Evolutionary conservation across 2,888 invertebrate species (phyloP).

Genomic region (Clusia tigrina): DNA sequence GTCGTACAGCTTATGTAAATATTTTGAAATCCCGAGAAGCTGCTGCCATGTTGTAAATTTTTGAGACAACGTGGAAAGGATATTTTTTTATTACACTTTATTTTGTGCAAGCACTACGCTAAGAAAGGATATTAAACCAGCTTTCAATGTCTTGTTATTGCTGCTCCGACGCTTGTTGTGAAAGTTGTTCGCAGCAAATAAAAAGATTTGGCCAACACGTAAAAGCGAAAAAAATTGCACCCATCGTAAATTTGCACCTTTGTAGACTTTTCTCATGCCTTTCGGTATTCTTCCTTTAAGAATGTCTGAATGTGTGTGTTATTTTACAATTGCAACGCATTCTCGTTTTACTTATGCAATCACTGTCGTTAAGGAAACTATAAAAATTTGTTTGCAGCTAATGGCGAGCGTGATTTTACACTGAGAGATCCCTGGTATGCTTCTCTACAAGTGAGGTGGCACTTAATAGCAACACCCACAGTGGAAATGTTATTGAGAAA

Average conservation of each 20-base stretch:
- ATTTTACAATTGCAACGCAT: neutral
- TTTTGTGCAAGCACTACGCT: constrained; percentile 1
- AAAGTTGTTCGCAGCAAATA: neutral
- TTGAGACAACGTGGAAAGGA: no score
- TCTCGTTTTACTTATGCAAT: neutral
- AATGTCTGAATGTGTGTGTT: neutral
- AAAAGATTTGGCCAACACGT: neutral
- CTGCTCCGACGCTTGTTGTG: constrained; percentile 3
- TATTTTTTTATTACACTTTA: constrained; percentile 11
- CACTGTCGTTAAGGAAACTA: constrained; percentile 15
- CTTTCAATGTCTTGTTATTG: constrained; percentile 17
- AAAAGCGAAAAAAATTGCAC: constrained; percentile 6
- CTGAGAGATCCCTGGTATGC: no score
- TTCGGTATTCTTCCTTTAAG: neutral
- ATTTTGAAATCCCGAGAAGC: neutral
- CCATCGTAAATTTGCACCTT: neutral
- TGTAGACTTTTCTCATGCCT: neutral
- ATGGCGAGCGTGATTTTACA: constrained; percentile 28
- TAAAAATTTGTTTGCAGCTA: constrained; percentile 29
- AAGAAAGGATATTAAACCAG: constrained; percentile 16
- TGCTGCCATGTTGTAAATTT: constrained; percentile 1
- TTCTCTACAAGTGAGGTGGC: no score
- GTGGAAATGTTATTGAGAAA: neutral
- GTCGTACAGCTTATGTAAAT: neutral
- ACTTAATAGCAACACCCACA: no score